phyloP scores from a whole-genome alignment of 2,888 invertebrate species.

The Rotaria magnacalcarata region DNA sequence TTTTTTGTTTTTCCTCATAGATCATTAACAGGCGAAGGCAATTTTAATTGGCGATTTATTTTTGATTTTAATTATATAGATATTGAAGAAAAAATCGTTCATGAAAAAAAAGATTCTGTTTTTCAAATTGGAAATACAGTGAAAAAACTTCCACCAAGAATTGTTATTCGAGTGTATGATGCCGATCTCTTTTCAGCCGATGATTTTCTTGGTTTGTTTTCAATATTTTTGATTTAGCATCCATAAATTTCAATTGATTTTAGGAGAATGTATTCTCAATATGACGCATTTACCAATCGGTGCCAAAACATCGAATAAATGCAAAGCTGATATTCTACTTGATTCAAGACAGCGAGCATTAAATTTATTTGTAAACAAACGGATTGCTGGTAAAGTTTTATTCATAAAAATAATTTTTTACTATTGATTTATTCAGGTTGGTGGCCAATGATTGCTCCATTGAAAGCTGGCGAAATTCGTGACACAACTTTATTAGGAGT shows the following conservation, averaged over 20 bases:
- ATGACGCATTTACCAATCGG: slow-evolving; percentile 61
- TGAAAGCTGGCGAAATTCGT: neutral
- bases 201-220: slow-evolving; percentile 70
- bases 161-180: slow-evolving; percentile 66
- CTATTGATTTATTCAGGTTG: neutral
- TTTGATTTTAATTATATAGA: slow-evolving; percentile 73
- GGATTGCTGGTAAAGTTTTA: neutral
- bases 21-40: slow-evolving; percentile 44
- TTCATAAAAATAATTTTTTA: neutral
- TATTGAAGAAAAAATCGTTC: slow-evolving; percentile 72
- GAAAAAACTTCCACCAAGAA: slow-evolving; percentile 68
- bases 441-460: neutral
- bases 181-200: slow-evolving; percentile 72
- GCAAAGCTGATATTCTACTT: slow-evolving; percentile 68
- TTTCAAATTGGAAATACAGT: slow-evolving; percentile 77
- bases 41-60: slow-evolving; percentile 85
- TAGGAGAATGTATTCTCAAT: slow-evolving; percentile 58
- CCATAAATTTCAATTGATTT: slow-evolving; percentile 2
- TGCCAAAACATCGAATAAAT: slow-evolving; percentile 70
- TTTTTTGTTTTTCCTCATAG: neutral
- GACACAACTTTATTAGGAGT: neutral
- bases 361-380: slow-evolving; percentile 60
- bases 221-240: too few relatives aligned
- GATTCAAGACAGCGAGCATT: slow-evolving; percentile 50
- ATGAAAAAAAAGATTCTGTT: slow-evolving; percentile 65